These are phyloP conservation scores for Grallaria varia DNA, from an alignment of 2,113 vertebrate species.

Conservation along the genomic window DNA sequence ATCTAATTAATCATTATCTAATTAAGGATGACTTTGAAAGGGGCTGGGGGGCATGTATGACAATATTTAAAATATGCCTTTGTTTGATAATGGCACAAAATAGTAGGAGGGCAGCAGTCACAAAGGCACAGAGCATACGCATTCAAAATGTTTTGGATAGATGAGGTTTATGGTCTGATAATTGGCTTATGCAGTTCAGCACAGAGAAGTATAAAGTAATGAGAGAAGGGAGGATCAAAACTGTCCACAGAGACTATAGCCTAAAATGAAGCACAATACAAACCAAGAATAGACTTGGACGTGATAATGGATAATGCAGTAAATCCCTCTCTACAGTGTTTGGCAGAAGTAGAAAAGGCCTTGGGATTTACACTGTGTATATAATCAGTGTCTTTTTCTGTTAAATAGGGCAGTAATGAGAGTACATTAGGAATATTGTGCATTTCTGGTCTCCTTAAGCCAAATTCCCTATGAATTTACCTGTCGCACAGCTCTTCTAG, in stretches of 20 bases:
- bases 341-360: conserved; percentile 58
- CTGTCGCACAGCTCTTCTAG: not conserved
- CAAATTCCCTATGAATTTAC: conserved; percentile 22
- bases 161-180: conserved; percentile 68
- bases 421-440: not conserved
- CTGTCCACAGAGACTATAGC: conserved; percentile 60
- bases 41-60: conserved; percentile 5
- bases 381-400: conserved; percentile 53
- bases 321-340: conserved; percentile 58
- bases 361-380: conserved; percentile 59
- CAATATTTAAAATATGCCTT: conserved; percentile 55
- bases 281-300: conserved; percentile 73
- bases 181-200: conserved; percentile 64
- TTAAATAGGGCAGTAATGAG: conserved; percentile 59
- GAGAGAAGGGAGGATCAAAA: conserved; percentile 64
- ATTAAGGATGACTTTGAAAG: conserved; percentile 61
- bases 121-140: conserved; percentile 52
- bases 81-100: conserved; percentile 62
- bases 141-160: conserved; percentile 58
- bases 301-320: conserved; percentile 60
- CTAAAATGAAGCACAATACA: conserved; percentile 59
- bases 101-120: conserved; percentile 46
- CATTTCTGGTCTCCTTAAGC: conserved; percentile 3
- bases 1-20: conserved; percentile 69
- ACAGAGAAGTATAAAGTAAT: conserved; percentile 50